Conservation (phyloP, 2,797 vertebrate genomes). For the Chelonia mydas region DNA sequence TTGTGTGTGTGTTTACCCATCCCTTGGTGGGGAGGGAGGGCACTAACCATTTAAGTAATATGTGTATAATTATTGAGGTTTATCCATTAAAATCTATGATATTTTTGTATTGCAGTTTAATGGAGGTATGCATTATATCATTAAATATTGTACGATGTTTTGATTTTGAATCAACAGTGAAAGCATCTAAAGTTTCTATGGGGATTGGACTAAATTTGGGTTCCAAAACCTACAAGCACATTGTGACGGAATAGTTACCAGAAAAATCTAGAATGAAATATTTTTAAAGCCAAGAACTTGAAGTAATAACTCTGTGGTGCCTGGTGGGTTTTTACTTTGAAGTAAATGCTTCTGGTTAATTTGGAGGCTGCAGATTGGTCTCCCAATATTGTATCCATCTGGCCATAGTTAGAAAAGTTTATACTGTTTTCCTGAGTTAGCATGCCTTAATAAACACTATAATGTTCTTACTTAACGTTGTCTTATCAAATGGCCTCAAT, state of each 20-base stretch:
- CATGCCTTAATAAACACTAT: constrained; percentile 76
- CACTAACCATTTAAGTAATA: constrained; percentile 3
- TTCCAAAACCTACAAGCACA: constrained; percentile 13
- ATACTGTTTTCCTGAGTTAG: constrained; percentile 67
- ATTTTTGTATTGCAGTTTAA: not conserved
- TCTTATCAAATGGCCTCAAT: constrained; percentile 87
- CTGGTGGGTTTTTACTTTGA: constrained; percentile 8
- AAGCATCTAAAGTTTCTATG: not conserved
- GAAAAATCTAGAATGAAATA: constrained; percentile 35
- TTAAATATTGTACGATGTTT: not conserved
- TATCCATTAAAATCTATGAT: not conserved
- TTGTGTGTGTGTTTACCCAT: not conserved
- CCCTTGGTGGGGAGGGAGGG: not conserved
- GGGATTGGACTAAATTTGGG: not conserved
- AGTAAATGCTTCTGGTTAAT: constrained; percentile 37
- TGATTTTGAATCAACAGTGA: not conserved
- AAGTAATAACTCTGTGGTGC: not conserved
- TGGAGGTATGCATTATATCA: not conserved
- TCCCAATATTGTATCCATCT: not conserved
- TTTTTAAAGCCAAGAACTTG: constrained; percentile 19
- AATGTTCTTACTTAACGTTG: constrained; percentile 73
- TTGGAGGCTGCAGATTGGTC: constrained; percentile 36
- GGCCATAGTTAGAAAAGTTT: constrained; percentile 51
- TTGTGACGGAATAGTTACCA: constrained; percentile 23
- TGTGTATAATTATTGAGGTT: not conserved